Conservation (phyloP, 2,888 invertebrate species). For the Campopleginae sp. region DNA sequence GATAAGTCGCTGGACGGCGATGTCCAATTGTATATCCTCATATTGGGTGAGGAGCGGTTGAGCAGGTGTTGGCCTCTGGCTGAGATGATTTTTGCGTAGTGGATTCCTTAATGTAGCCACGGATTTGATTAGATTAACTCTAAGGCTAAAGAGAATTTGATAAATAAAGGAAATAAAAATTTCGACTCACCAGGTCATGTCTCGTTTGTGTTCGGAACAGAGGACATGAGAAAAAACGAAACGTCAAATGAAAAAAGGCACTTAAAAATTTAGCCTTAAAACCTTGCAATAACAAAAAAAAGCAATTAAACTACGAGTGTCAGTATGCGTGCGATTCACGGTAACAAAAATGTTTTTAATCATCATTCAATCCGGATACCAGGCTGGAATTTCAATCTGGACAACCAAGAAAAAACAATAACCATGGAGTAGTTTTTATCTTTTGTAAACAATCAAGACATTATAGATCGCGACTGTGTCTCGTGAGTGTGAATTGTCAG, state of each 20-base stretch:
- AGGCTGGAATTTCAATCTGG: not conserved
- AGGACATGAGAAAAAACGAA: not conserved
- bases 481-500: not conserved
- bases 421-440: not conserved
- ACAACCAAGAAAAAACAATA: not conserved
- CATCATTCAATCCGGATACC: not conserved
- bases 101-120: slow-evolving; percentile 78
- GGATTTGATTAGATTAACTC: not conserved
- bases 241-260: not conserved
- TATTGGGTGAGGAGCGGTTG: slow-evolving; percentile 77
- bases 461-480: not conserved
- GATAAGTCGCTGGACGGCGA: slow-evolving; percentile 81
- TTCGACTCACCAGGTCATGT: slow-evolving; percentile 71
- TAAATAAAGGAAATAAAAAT: not conserved
- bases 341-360: not conserved
- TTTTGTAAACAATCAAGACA: not conserved
- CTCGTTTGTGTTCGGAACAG: slow-evolving; percentile 5
- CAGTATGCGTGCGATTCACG: not conserved
- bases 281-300: not conserved
- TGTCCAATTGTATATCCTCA: slow-evolving; percentile 81
- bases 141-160: not conserved
- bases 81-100: slow-evolving; percentile 78
- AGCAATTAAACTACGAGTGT: not conserved
- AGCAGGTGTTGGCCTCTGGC: slow-evolving; percentile 80
- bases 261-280: too few species aligned